phyloP scores from a whole-genome alignment of 2,888 invertebrate species.

The Orthosia incerta region DNA sequence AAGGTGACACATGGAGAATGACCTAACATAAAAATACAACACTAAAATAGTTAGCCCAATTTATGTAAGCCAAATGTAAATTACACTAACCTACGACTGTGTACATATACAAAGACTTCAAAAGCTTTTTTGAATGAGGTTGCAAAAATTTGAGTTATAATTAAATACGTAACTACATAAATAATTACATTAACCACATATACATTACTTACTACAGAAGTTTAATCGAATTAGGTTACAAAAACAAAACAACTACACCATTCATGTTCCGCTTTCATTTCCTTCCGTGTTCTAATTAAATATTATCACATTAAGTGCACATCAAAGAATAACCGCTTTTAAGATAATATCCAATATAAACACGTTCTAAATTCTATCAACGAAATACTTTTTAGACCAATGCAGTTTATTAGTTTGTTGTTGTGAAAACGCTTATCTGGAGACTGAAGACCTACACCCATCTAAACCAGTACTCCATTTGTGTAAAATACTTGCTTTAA shows the following conservation, averaged over 20 bases:
- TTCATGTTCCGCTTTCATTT: constrained; percentile 21
- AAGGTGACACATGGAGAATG: not conserved
- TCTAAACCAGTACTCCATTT: too few species aligned
- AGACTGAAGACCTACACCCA: not conserved
- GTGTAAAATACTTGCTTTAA: too few species aligned
- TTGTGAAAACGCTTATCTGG: not conserved
- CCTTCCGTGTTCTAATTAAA: constrained; percentile 48
- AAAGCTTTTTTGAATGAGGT: constrained; percentile 14
- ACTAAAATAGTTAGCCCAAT: not conserved
- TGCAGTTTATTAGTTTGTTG: constrained; percentile 16
- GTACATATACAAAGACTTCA: not conserved
- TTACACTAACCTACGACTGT: too few species aligned
- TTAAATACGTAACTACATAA: constrained; percentile 9
- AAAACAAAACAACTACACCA: constrained; percentile 4
- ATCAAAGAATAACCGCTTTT: constrained; percentile 43
- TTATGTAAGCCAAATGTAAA: not conserved
- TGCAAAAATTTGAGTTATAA: constrained; percentile 22
- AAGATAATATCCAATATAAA: constrained; percentile 21
- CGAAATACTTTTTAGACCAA: constrained; percentile 2
- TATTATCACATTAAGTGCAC: constrained; percentile 58
- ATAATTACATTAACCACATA: constrained; percentile 27
- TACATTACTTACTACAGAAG: constrained; percentile 7
- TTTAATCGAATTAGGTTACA: constrained; percentile 28
- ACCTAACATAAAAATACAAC: not conserved
- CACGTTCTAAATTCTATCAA: constrained; percentile 3